Evolutionary conservation across 2,113 vertebrate species (phyloP).

Genomic region (Eupsittula cactorum): DNA sequence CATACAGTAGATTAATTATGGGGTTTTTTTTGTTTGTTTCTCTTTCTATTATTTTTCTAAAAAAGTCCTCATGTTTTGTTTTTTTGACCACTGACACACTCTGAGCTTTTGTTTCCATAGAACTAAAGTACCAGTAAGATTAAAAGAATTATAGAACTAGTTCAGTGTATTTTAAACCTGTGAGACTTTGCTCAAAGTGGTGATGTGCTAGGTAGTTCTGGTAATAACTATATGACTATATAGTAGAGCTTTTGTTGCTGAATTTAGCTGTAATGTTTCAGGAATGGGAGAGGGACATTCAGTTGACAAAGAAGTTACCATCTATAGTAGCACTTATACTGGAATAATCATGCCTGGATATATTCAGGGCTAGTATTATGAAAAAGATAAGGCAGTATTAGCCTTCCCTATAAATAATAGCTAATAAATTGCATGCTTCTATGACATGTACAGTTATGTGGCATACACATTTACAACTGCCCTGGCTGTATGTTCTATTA

Average conservation of each 20-base stretch:
- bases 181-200: neutral
- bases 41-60: neutral
- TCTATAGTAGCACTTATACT: neutral
- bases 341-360: neutral
- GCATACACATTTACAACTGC: neutral
- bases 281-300: neutral
- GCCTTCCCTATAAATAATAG: neutral
- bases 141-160: slow-evolving; percentile 8
- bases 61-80: neutral
- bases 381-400: neutral
- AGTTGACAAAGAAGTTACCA: neutral
- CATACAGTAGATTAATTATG: neutral
- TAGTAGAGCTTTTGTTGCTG: neutral
- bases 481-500: neutral
- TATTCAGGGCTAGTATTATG: neutral
- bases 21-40: accelerated
- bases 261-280: neutral
- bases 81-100: neutral
- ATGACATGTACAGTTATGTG: neutral
- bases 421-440: neutral
- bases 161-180: slow-evolving; percentile 16
- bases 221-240: neutral
- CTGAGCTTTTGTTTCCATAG: neutral
- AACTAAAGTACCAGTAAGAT: neutral
- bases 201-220: neutral